A percentile compares a stretch with the other conserved stretches of the same genome.
phyloP scores from a whole-genome alignment of 2,113 vertebrate genomes.

The Neopipo cinnamomea region DNA sequence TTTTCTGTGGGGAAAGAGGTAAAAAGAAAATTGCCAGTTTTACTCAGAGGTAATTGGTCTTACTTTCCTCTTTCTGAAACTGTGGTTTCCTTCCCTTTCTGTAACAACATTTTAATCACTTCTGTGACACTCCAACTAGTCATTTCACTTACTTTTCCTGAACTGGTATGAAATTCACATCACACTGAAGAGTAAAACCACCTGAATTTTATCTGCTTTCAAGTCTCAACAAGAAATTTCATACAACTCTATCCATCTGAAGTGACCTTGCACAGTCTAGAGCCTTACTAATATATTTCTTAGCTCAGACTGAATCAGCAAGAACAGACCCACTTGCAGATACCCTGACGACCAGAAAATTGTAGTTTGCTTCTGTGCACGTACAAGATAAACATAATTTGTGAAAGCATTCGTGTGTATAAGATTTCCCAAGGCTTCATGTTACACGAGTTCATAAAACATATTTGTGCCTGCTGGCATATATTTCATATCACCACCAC shows the following conservation, averaged over 20 bases:
- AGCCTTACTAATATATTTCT: neutral
- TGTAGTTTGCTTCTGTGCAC: neutral
- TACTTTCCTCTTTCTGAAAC: neutral
- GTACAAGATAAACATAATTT: neutral
- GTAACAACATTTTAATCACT: neutral
- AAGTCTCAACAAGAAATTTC: neutral
- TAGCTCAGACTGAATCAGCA: neutral
- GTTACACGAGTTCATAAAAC: slow-evolving; percentile 6
- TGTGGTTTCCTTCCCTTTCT: neutral
- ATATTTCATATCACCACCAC: neutral
- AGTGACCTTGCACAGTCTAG: neutral
- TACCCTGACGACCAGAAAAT: neutral
- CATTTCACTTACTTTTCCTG: neutral
- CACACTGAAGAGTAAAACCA: neutral
- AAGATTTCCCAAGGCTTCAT: slow-evolving; percentile 22
- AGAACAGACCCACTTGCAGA: neutral
- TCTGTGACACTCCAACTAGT: neutral
- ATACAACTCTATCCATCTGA: neutral
- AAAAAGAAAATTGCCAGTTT: neutral
- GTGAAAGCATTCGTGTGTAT: neutral
- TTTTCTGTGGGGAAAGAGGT: neutral
- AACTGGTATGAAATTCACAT: neutral
- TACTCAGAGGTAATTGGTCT: neutral
- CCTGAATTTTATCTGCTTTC: slow-evolving; percentile 6
- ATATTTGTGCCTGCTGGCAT: neutral